Conservation (phyloP, 2,888 invertebrate species). For the Sepioteuthis lessoniana region DNA sequence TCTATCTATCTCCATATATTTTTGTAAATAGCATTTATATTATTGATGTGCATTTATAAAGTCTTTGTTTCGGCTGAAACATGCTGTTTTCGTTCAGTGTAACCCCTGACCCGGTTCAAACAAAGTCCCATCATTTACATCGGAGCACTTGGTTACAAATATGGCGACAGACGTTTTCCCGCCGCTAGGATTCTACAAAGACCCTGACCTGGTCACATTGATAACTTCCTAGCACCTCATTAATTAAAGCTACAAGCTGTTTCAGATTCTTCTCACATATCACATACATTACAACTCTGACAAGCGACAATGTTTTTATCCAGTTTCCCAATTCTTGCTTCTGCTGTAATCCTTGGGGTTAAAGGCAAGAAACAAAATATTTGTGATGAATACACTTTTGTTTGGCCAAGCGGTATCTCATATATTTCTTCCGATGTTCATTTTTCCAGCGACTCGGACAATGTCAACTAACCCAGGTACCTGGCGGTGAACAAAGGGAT, state of each 20-base stretch:
- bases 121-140: neutral
- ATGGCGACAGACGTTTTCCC: neutral
- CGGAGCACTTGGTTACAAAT: neutral
- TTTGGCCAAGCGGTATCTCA: neutral
- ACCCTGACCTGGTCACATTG: neutral
- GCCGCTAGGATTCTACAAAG: neutral
- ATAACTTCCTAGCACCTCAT: conserved; percentile 23
- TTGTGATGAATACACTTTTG: neutral
- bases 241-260: conserved; percentile 10
- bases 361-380: neutral
- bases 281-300: neutral
- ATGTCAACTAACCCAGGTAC: neutral
- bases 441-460: neutral
- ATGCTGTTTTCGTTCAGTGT: neutral
- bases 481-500: neutral
- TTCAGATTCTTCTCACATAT: neutral
- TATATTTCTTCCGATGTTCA: neutral
- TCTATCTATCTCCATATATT: neutral
- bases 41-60: neutral
- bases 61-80: neutral
- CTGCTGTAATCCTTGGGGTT: neutral
- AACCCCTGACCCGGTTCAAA: neutral
- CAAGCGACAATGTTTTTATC: neutral
- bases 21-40: neutral
- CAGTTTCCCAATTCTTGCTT: neutral